These are phyloP conservation scores for Amphiprion clarkii DNA, from an alignment of 2,797 vertebrate species.

Conservation along the genomic window DNA sequence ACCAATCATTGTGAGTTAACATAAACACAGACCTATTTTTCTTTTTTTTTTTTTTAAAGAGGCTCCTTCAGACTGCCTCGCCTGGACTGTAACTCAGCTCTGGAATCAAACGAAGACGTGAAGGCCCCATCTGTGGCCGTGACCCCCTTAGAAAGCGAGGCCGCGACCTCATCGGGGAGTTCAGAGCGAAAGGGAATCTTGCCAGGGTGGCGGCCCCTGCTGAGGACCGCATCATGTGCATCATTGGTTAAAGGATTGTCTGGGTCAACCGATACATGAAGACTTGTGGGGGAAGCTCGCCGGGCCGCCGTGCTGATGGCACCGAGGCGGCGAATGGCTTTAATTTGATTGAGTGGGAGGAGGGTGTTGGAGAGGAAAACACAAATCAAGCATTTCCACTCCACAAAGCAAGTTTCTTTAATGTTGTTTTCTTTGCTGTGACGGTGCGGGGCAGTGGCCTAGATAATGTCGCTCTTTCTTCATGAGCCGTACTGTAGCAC, in stretches of 20 bases:
- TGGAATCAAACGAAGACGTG: conserved; percentile 48
- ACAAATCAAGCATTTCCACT: conserved; percentile 37
- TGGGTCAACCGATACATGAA: conserved; percentile 44
- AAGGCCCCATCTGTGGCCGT: conserved; percentile 63
- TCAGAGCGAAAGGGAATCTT: conserved; percentile 49
- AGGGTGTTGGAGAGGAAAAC: conserved; percentile 27
- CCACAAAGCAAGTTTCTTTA: conserved; percentile 41
- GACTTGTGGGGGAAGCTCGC: conserved; percentile 17
- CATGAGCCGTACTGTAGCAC: neutral
- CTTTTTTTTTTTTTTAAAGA: conserved; percentile 16
- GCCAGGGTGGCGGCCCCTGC: conserved; percentile 32
- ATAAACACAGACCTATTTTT: conserved; percentile 66
- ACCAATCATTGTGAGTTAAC: conserved; percentile 73
- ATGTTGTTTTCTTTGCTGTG: conserved; percentile 25
- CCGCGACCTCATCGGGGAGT: conserved; percentile 49
- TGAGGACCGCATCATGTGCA: conserved; percentile 60
- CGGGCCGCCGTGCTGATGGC: neutral
- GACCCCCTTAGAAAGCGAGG: conserved; percentile 51
- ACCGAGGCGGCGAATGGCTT: conserved; percentile 35
- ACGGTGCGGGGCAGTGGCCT: conserved; percentile 32
- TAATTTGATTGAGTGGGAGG: conserved; percentile 51
- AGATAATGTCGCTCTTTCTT: conserved; percentile 8
- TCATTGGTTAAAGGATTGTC: conserved; percentile 47
- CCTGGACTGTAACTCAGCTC: conserved; percentile 11
- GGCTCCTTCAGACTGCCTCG: conserved; percentile 39